Conservation (phyloP, 2,888 invertebrate species). For the Alcis repandata region DNA sequence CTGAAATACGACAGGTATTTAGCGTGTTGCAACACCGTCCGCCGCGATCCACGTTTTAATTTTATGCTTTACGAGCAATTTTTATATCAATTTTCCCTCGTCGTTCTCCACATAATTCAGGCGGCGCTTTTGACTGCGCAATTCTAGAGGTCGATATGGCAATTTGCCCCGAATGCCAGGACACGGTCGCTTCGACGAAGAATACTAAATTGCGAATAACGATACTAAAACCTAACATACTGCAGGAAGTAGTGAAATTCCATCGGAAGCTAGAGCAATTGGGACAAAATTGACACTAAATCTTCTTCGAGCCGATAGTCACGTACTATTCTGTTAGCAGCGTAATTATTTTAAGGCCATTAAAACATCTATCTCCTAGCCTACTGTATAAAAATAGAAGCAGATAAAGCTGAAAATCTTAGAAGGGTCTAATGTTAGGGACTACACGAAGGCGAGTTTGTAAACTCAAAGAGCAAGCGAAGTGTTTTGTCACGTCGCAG, state of each 20-base stretch:
- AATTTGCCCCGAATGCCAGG: conserved; percentile 65
- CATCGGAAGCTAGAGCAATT: conserved; percentile 14
- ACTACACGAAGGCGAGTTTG: conserved; percentile 34
- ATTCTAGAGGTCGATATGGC: conserved; percentile 67
- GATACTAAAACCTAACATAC: conserved; percentile 38
- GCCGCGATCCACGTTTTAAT: conserved; percentile 81
- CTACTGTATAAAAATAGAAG: neutral
- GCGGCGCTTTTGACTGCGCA: conserved; percentile 64
- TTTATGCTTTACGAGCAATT: conserved; percentile 85
- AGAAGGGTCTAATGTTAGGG: conserved; percentile 41
- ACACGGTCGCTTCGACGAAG: conserved; percentile 54
- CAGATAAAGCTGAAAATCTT: conserved; percentile 32
- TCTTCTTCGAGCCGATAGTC: neutral
- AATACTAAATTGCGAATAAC: conserved; percentile 56
- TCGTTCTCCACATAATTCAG: conserved; percentile 76
- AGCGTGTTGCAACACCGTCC: conserved; percentile 84
- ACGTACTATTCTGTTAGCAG: neutral
- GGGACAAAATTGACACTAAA: conserved; percentile 42
- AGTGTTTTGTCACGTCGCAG: conserved; percentile 76
- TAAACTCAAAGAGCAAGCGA: conserved; percentile 48
- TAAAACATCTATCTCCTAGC: neutral
- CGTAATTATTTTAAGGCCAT: neutral
- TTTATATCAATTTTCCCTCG: conserved; percentile 81
- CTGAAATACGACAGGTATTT: conserved; percentile 86
- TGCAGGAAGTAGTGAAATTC: conserved; percentile 29